Percentiles rank a stretch among this genome's conserved stretches.
Conservation (phyloP, 2,888 invertebrate species). For the Hyposoter didymator region DNA sequence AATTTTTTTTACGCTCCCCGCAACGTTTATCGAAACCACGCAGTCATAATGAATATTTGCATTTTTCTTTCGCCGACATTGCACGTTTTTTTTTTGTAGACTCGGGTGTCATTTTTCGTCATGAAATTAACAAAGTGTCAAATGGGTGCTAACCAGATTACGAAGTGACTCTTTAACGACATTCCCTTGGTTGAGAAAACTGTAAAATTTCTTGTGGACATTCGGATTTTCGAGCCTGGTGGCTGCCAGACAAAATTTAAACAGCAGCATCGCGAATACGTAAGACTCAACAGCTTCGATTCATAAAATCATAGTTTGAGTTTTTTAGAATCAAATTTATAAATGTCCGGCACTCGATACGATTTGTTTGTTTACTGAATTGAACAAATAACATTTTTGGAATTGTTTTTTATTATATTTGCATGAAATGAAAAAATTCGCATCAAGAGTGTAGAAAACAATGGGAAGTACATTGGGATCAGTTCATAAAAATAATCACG, state of each 20-base stretch:
- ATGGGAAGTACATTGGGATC: not conserved
- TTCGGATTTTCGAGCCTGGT: not conserved
- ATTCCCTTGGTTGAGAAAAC: not conserved
- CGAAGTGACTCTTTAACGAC: not conserved
- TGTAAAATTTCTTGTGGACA: not conserved
- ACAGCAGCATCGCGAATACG: no score
- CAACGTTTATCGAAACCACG: slow-evolving; percentile 6
- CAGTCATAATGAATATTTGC: slow-evolving; percentile 2
- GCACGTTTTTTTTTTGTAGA: not conserved
- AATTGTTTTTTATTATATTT: not conserved
- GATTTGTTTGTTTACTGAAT: not conserved
- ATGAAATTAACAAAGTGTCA: not conserved
- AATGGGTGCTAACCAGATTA: not conserved
- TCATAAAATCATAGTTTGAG: no score
- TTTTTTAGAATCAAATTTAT: no score
- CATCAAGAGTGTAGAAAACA: not conserved
- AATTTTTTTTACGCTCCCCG: slow-evolving; percentile 17
- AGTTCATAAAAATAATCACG: not conserved
- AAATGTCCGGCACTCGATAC: no score
- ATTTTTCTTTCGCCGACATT: slow-evolving; percentile 1
- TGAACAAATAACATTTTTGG: not conserved
- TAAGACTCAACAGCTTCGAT: no score
- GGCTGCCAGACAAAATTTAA: no score
- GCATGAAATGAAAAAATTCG: not conserved
- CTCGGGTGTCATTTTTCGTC: not conserved